Conservation (phyloP, 2,888 invertebrate species). For the Ferrisia virgata region DNA sequence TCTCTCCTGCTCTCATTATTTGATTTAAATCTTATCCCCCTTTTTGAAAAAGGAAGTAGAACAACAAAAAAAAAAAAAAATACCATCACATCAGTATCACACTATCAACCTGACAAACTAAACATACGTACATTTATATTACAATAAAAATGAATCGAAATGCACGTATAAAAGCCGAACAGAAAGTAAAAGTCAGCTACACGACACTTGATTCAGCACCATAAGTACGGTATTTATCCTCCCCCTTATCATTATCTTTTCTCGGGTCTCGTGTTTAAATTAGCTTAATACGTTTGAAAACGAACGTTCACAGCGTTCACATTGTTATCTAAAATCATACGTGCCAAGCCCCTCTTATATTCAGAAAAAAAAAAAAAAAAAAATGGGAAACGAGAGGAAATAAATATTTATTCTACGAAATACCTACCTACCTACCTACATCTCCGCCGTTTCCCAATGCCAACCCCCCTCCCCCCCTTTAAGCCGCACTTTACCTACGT, state of each 20-base stretch:
- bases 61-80: too few species aligned
- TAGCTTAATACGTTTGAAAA: not conserved
- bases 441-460: too few species aligned
- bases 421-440: not conserved
- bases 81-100: not conserved
- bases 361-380: not conserved
- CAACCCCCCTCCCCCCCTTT: not conserved
- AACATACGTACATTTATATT: not conserved
- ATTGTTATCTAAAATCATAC: conserved; percentile 14
- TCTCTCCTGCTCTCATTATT: too few species aligned
- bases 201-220: not conserved
- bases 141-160: not conserved
- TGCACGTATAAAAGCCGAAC: too few species aligned
- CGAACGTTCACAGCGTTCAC: not conserved
- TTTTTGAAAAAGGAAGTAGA: too few species aligned
- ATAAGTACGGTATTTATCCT: not conserved
- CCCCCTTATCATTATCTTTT: not conserved
- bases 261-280: not conserved
- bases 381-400: not conserved
- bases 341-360: not conserved
- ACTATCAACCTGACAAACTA: not conserved
- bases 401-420: not conserved
- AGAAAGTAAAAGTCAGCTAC: too few species aligned
- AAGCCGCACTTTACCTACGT: not conserved
- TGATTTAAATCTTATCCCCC: too few species aligned